Evolutionary conservation across 30 jellyfish, hydroid and myxozoan species (phyloP), one percentile per base, ranked within the genome.

Genomic region (Hydractinia symbiolongicarpus): DNA sequence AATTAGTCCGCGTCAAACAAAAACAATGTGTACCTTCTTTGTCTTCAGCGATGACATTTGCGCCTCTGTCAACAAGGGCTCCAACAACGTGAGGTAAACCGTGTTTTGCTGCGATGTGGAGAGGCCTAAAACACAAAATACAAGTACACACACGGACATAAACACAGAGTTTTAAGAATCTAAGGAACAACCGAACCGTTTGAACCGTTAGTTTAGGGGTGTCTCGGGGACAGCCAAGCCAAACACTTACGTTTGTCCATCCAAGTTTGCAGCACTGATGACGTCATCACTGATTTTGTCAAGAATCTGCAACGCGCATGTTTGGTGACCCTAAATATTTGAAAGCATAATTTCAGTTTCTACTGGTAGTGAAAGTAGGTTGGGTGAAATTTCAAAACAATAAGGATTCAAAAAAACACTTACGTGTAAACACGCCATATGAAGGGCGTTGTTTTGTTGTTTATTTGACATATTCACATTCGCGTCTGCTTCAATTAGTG

Each of bases 91-190:
- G 55, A 1, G 92, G 69, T 10, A 90, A 76, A 11, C 97, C 97
- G 77, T 90, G 82, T 56, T 82, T 79, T 9, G 97, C 93, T 6
- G 97, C 97, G 7, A 84, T 66, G 69, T 90, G 97, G 30, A 89
- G 76, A 10, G 96, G 86, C 50, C 96, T 89, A 68, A 51, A 76
- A 57, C 19, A 10, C 30, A 53, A 76, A 53, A 5, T 57, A 2
- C 19, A 58, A 13, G 69, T 11, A 58, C 15, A 58, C 19, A 11
- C 69, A 58, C 19, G 16, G 69, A 16, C 69, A 58, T 58, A 58
- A 11, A 58, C 19, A 16, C 15, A 58, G 19, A 58, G 15, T 16
- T 58, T 58, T 16, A 58, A 58, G 19, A 58, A 11, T 58, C 69
- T 58, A 58, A 16, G 15, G 69, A 13, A 58, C 1, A 16, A 11